Evolutionary conservation across 2,113 vertebrate genomes (phyloP).

Genomic region (Brienomyrus brachyistius): DNA sequence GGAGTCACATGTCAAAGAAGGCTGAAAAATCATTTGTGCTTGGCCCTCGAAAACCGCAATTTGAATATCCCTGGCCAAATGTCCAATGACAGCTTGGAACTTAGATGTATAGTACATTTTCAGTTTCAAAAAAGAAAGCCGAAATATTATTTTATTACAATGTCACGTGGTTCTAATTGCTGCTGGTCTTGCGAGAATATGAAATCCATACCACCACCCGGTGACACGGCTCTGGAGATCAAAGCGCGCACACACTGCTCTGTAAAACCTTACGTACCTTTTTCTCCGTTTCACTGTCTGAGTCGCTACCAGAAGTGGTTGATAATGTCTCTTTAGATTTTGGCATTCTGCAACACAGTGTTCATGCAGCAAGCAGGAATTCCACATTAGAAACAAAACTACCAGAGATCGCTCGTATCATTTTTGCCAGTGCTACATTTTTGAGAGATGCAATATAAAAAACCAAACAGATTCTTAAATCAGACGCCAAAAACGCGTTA

Average conservation of each 20-base stretch:
- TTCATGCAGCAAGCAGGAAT: not conserved
- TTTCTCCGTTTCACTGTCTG: slow-evolving; percentile 76
- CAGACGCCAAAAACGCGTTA: not conserved
- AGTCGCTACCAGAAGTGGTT: slow-evolving; percentile 72
- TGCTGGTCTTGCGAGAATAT: not conserved
- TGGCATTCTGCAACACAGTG: slow-evolving; percentile 67
- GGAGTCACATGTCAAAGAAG: not conserved
- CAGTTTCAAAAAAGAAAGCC: not conserved
- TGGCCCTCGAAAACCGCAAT: no score
- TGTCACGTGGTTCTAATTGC: not conserved
- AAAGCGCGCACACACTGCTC: not conserved
- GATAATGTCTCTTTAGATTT: slow-evolving; percentile 85
- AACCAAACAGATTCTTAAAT: not conserved
- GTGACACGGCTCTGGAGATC: not conserved
- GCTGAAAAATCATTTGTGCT: not conserved
- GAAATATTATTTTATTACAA: not conserved
- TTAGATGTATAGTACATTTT: not conserved
- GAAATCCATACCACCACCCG: not conserved
- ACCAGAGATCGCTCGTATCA: not conserved
- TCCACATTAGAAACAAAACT: not conserved
- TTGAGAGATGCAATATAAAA: not conserved
- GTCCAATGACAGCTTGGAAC: not conserved
- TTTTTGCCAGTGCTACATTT: not conserved
- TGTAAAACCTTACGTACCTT: slow-evolving; percentile 58
- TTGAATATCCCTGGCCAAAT: not conserved